Evolutionary conservation across 2,113 vertebrate genomes (phyloP).

Genomic region (Lipophrys pholis): DNA sequence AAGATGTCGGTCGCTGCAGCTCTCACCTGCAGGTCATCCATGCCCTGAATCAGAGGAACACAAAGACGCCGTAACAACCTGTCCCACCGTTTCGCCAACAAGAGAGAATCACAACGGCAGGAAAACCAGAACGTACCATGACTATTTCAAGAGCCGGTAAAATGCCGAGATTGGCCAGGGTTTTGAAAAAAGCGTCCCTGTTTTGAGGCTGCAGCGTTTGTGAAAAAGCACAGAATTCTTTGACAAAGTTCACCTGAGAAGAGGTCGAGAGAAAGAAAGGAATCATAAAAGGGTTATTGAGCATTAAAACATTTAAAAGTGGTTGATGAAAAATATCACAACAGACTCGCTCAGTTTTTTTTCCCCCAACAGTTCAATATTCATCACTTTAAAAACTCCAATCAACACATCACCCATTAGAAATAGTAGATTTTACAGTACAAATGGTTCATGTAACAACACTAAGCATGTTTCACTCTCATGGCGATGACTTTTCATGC

Average conservation of each 20-base stretch:
- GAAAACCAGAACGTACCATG: constrained; percentile 85
- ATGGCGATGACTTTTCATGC: background rate
- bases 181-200: constrained; percentile 98
- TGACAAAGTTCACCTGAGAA: constrained; percentile 97
- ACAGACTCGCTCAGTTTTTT: too few species aligned
- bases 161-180: constrained; percentile 95
- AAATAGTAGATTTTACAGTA: too few species aligned
- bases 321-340: too few species aligned
- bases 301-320: too few species aligned
- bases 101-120: too few species aligned
- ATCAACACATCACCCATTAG: too few species aligned
- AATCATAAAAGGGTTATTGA: background rate
- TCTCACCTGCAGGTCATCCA: constrained; percentile 98
- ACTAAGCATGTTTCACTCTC: background rate
- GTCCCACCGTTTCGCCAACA: background rate
- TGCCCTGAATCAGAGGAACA: constrained; percentile 83
- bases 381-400: too few species aligned
- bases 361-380: too few species aligned
- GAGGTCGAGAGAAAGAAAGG: background rate
- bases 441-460: too few species aligned
- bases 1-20: constrained; percentile 99
- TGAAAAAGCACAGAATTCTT: constrained; percentile 99
- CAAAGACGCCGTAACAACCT: background rate
- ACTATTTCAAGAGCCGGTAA: constrained; percentile 98
- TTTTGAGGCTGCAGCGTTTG: constrained; percentile 98